Conservation (phyloP, 2,113 vertebrate genomes). For the Anarhynchus alexandrinus region DNA sequence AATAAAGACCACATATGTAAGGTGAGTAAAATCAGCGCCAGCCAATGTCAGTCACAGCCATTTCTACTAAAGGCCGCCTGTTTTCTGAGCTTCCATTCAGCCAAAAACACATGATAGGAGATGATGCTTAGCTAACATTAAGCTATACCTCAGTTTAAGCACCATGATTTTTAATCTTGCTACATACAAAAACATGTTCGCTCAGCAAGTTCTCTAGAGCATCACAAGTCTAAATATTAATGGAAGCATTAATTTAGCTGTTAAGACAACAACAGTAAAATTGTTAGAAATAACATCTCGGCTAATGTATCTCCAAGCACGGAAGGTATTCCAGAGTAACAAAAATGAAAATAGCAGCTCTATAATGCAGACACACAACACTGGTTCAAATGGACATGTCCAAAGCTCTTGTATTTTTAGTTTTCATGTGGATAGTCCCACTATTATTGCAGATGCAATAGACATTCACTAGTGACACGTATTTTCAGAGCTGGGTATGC, state of each 20-base stretch:
- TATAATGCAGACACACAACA: background rate
- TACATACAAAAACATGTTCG: background rate
- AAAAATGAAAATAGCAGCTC: background rate
- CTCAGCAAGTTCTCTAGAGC: background rate
- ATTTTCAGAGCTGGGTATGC: background rate
- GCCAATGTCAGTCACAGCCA: background rate
- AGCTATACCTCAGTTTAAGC: background rate
- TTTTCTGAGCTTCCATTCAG: background rate
- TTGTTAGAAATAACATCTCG: background rate
- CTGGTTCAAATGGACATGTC: background rate
- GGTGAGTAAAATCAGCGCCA: background rate
- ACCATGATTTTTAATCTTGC: background rate
- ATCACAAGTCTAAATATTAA: background rate
- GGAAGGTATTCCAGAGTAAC: background rate
- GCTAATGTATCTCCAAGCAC: background rate
- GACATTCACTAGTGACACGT: background rate
- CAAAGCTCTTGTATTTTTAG: background rate
- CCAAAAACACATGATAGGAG: background rate
- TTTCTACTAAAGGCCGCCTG: background rate
- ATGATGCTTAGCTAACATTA: rapidly evolving
- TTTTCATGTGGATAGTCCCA: background rate
- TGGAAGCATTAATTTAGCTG: background rate
- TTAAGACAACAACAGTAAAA: background rate
- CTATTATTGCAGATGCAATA: background rate
- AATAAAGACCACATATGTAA: background rate